These are phyloP conservation scores for Drosophila glabriapex DNA, from an alignment of 2,888 invertebrate species.

Conservation along the genomic window DNA sequence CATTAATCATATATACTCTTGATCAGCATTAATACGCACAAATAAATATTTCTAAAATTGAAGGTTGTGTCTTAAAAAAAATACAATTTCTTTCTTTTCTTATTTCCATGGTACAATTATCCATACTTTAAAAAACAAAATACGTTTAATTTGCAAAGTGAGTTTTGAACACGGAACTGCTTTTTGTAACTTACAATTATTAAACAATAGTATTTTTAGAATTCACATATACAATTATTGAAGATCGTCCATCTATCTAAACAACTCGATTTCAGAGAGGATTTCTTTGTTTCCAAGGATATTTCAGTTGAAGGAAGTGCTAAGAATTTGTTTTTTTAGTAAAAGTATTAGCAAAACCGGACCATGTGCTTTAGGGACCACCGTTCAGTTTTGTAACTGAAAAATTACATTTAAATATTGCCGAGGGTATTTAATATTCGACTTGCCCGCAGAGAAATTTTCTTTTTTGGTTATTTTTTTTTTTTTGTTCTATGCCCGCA, in stretches of 20 bases:
- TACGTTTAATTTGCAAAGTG: no score
- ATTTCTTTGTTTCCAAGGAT: background rate
- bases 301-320: background rate
- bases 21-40: background rate
- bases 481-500: conserved; percentile 56
- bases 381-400: background rate
- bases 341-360: background rate
- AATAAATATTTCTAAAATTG: background rate
- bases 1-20: background rate
- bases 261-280: background rate
- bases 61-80: no score
- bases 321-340: background rate
- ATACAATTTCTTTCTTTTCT: background rate
- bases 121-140: no score
- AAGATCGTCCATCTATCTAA: background rate
- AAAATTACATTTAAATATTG: background rate
- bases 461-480: conserved; percentile 5
- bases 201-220: background rate
- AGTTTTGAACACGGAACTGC: no score
- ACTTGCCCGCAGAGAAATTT: background rate
- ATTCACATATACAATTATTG: background rate
- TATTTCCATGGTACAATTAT: background rate
- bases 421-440: background rate
- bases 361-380: background rate
- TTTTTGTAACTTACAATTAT: background rate